Base-by-base conservation (phyloP, 2,888 invertebrate species). In the Listrodromus nycthemerus region DNA sequence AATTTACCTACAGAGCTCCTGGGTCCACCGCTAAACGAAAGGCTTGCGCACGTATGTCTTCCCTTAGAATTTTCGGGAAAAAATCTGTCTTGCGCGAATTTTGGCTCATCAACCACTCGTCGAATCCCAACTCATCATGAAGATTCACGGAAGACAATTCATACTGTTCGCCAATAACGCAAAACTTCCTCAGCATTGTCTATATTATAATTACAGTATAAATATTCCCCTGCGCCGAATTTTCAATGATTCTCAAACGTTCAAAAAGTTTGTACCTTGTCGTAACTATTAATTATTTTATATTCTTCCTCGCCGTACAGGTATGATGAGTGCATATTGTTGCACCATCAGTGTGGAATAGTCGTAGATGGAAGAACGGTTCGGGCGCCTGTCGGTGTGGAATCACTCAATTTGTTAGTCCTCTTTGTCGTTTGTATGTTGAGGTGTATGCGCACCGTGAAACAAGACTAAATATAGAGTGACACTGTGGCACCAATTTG, bases 401-500 rank as follows among this genome's bases (percentile, higher is more conserved):
- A 21, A 30, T 78, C 65, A 58, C 70, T 67, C 78, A 84, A 81
- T 84, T 41, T 75, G 81, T 79, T 21, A 78, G 81, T 78, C 84
- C 84, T 84, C 84, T 55, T 70, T 55, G 74, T 74, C 63, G 52
- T 80, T 74, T 65, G 63, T 27, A 58, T 48, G 73, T 79, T 74
- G 24, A 55, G 24, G 55, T 55, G 55, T 55, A 4, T 21, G 24
- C 21, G 55, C n/a, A n/a, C 24, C 10, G 71, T 58, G 50, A 65
- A 80, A 81, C 85, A 86, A 86, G 84, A 87, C 89, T 92, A 92
- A 91, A 92, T 92, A 91, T 92, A 92, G 92, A 92, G 89, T 92
- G 92, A 92, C 92, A 92, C 90, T 91, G 90, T 91, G 90, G 91
- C 91, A 91, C 88, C 91, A 92, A 93, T 93, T 92, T 90, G 91